Evolutionary conservation across 2,113 vertebrate species (phyloP), one percentile per base, ranked within the genome.

Genomic region (Petaurus breviceps): DNA sequence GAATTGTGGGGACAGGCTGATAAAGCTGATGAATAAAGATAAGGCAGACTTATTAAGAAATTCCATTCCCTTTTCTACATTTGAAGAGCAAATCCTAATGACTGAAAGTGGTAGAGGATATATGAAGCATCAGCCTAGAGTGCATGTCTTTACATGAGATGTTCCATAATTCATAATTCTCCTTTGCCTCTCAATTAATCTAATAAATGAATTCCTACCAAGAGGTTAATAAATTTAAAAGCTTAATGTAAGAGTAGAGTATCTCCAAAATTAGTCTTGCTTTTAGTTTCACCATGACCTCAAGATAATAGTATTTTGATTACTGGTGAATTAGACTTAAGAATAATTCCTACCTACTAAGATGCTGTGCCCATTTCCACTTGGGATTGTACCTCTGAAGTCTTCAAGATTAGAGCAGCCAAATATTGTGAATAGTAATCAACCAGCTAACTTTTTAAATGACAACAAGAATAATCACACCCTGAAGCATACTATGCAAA

Each of bases 391-490:
- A 46, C 51, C 26, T 95, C 24, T 46, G 49, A 55, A 90, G 54
- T 92, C 31, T 95, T 92, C 50, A 92, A 90, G 12, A 89, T 54
- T 52, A 95, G 61, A 95, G 92, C 46, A 91, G 8, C 26, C 55
- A 92, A 93, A 53, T 89, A 12, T 46, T 37, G 46, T 93, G 89
- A 90, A 0, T 61, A 90, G 51, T 94, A n/a, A 94, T 92, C 24
- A 96, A 94, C 90, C 77, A 94, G 92, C 94, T 92, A 95, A 46
- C 53, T 31, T 94, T 92, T 90, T 77, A 93, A 92, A 95, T 51
- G 53, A 55, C 49, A 95, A 49, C 61, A 31, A 94, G 68, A 24
- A 25, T 54, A 53, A 95, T 91, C 47, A 92, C 14, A 37, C 68
- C 92, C 31, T 92, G 57, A 10, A 52, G 77, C 31, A 93, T 22